A percentile compares a stretch with the other conserved stretches of the same genome.
These are phyloP conservation scores for Gallinago solitaria DNA, from an alignment of 2,797 vertebrate genomes.

Conservation along the genomic window DNA sequence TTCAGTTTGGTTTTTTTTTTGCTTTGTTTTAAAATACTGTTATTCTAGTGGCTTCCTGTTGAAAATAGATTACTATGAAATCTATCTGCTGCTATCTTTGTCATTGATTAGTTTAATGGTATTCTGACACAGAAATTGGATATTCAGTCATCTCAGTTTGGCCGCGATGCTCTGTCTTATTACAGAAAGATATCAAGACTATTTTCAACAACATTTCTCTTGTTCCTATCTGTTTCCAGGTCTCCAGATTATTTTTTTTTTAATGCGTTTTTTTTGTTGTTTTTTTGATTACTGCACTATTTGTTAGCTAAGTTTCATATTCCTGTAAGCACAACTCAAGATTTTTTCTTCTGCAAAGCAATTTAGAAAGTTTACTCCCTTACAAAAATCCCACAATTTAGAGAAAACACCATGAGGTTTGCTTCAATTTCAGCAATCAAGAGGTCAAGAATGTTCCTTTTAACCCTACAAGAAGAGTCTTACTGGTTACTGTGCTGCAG, in stretches of 20 bases:
- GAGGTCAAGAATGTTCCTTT: neutral
- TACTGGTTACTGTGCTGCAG: neutral
- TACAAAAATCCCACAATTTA: neutral
- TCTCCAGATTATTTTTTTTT: neutral
- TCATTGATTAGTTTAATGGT: neutral
- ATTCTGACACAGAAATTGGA: neutral
- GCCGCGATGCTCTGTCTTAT: neutral
- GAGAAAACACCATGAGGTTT: neutral
- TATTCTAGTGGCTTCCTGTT: neutral
- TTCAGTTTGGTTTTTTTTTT: neutral
- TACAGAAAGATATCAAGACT: neutral
- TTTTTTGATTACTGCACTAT: neutral
- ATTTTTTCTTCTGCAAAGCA: neutral
- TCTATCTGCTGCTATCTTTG: neutral
- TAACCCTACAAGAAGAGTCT: neutral
- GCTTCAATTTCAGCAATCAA: constrained; percentile 24
- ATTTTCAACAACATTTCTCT: neutral
- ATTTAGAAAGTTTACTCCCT: neutral
- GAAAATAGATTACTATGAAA: neutral
- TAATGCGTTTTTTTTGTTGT: too few relatives aligned
- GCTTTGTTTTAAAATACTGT: neutral
- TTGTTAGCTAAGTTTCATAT: neutral
- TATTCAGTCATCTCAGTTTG: neutral
- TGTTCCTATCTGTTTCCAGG: neutral
- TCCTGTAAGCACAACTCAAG: neutral